phyloP scores from a whole-genome alignment of 2,797 vertebrate genomes.

The Remorina albescens region DNA sequence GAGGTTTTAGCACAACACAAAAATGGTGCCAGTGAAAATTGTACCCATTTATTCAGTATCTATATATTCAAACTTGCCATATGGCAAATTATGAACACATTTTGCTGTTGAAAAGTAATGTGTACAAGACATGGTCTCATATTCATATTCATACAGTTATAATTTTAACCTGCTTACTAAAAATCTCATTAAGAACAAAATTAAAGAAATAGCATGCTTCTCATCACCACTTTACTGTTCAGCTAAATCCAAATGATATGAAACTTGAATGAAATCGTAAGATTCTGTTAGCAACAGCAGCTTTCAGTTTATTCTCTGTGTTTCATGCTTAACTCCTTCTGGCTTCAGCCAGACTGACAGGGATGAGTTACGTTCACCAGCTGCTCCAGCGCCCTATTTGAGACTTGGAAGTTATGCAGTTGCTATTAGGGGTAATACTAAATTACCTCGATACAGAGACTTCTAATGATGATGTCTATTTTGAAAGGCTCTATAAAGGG shows the following conservation, averaged over 20 bases:
- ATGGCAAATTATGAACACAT: too few relatives aligned
- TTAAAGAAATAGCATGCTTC: neutral
- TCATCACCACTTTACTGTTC: neutral
- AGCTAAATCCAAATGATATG: too few relatives aligned
- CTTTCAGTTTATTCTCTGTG: neutral
- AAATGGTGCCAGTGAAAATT: too few relatives aligned
- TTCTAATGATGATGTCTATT: neutral
- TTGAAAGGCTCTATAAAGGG: neutral
- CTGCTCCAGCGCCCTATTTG: neutral
- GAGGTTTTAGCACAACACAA: too few relatives aligned
- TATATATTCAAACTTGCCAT: too few relatives aligned
- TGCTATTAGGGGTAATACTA: neutral
- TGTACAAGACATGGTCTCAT: too few relatives aligned
- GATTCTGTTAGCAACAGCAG: too few relatives aligned
- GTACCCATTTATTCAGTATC: too few relatives aligned
- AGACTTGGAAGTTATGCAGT: neutral
- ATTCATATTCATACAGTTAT: neutral
- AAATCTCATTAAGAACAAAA: neutral
- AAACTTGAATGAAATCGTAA: too few relatives aligned
- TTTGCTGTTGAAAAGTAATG: too few relatives aligned
- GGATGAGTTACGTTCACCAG: neutral
- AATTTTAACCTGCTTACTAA: neutral
- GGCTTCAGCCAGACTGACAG: neutral
- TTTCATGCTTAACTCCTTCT: neutral
- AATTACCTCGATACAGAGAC: neutral